phyloP scores from a whole-genome alignment of 1,140 invertebrate genomes.

The Brachionus paranguensis region DNA sequence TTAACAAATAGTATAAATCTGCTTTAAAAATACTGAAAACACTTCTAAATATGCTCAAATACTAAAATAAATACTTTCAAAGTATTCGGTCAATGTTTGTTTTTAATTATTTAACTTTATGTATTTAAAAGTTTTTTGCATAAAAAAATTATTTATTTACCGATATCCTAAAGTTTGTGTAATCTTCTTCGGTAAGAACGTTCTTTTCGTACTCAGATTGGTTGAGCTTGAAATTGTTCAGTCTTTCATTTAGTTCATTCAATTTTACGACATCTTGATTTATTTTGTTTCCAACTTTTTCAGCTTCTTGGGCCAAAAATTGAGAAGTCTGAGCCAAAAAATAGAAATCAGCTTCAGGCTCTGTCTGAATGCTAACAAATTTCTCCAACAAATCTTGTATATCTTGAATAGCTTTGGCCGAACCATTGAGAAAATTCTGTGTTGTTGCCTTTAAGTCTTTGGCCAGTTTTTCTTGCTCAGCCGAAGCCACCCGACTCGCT shows the following conservation, averaged over 20 bases:
- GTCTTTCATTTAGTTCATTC: neutral
- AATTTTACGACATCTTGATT: neutral
- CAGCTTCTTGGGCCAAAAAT: neutral
- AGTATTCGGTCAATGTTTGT: too few relatives aligned
- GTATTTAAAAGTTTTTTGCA: too few relatives aligned
- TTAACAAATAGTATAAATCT: too few relatives aligned
- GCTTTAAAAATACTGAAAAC: too few relatives aligned
- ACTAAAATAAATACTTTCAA: too few relatives aligned
- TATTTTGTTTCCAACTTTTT: neutral
- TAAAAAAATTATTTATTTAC: neutral
- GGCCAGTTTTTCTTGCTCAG: conserved; percentile 1
- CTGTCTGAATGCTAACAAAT: neutral
- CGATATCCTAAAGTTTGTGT: neutral
- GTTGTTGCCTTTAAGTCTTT: neutral
- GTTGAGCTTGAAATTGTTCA: neutral
- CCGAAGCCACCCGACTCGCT: neutral
- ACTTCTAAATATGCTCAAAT: too few relatives aligned
- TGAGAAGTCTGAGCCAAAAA: neutral
- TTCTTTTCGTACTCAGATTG: neutral
- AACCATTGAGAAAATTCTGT: neutral
- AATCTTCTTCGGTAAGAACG: neutral
- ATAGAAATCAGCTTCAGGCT: neutral
- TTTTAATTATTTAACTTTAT: too few relatives aligned
- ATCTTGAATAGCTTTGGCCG: neutral
- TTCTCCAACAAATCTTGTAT: neutral